phyloP scores from a whole-genome alignment of 2,888 invertebrate genomes.

The Clostera curtula region DNA sequence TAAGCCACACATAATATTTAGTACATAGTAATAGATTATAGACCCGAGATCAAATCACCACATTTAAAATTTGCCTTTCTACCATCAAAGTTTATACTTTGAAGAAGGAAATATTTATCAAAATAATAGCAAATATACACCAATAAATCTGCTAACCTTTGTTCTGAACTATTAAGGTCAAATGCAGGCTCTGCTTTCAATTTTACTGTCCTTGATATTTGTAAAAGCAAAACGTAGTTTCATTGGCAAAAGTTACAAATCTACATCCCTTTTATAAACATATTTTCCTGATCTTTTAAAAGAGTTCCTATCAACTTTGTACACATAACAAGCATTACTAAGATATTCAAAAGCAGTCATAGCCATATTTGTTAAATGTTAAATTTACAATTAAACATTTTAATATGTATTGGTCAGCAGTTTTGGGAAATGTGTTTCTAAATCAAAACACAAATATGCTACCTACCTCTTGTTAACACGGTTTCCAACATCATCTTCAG shows the following conservation, averaged over 20 bases:
- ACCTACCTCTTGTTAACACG: conserved; percentile 62
- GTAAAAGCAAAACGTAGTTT: too few relatives aligned
- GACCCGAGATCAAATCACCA: too few relatives aligned
- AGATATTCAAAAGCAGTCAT: background rate
- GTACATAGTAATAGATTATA: too few relatives aligned
- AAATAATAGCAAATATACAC: too few relatives aligned
- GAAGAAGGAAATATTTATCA: too few relatives aligned
- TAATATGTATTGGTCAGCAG: too few relatives aligned
- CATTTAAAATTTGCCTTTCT: too few relatives aligned
- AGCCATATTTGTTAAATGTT: too few relatives aligned
- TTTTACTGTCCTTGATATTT: conserved; percentile 40
- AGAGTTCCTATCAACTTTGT: conserved; percentile 10
- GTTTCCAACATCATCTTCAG: conserved; percentile 60
- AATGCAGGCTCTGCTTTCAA: conserved; percentile 32
- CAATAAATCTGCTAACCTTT: conserved; percentile 3
- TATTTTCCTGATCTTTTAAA: conserved; percentile 23
- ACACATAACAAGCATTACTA: background rate
- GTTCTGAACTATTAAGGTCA: conserved; percentile 29
- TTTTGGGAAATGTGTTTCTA: too few relatives aligned
- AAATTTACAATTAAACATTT: too few relatives aligned
- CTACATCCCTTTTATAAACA: conserved; percentile 27
- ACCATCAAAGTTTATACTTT: too few relatives aligned
- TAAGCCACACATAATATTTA: too few relatives aligned
- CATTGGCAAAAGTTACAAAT: conserved; percentile 24
- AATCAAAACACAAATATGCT: conserved; percentile 13